Evolutionary conservation across 2,113 vertebrate genomes (phyloP).

Genomic region (Carettochelys insculpta): DNA sequence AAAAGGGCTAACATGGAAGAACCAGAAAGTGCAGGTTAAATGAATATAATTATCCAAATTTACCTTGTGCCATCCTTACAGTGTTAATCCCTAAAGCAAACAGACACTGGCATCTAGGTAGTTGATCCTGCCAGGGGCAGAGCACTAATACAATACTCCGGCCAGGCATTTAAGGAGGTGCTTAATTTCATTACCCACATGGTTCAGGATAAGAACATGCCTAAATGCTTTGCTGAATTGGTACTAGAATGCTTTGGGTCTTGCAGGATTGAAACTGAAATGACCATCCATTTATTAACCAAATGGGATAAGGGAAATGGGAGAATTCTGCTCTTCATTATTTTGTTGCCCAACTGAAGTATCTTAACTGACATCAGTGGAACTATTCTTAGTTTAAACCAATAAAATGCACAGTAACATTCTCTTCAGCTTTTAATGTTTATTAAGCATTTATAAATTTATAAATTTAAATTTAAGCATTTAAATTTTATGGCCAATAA

Average conservation of each 20-base stretch:
- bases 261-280: background rate
- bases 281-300: fast-evolving
- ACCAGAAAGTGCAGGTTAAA: background rate
- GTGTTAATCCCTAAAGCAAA: background rate
- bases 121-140: background rate
- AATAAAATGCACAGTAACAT: background rate
- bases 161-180: fast-evolving
- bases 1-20: background rate
- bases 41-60: background rate
- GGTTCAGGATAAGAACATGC: background rate
- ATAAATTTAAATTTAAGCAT: background rate
- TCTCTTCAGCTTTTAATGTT: background rate
- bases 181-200: background rate
- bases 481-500: background rate
- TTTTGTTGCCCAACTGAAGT: background rate
- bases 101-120: background rate
- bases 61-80: background rate
- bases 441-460: background rate
- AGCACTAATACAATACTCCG: background rate
- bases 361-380: background rate
- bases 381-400: background rate
- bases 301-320: background rate
- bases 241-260: background rate
- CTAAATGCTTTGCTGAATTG: fast-evolving
- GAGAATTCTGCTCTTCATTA: background rate